phyloP scores from a whole-genome alignment of 2,888 invertebrate genomes.

The Heteropelma amictum region DNA sequence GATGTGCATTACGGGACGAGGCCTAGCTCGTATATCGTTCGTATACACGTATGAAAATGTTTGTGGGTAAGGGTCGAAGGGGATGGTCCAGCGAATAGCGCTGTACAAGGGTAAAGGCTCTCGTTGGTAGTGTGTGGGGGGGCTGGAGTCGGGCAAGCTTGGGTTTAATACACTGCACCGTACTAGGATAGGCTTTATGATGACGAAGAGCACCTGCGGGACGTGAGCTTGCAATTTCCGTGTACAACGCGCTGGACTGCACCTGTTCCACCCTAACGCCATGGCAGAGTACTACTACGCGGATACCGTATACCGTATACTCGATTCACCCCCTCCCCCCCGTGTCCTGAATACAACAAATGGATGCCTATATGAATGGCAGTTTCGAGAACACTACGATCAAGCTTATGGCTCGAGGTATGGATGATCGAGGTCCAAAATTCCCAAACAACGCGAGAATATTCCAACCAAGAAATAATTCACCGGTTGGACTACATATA shows the following conservation, averaged over 20 bases:
- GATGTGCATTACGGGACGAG: conserved; percentile 41
- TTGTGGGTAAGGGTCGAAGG: conserved; percentile 30
- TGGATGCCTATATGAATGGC: conserved; percentile 30
- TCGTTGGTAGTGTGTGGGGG: conserved; percentile 28
- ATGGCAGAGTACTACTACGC: conserved; percentile 36
- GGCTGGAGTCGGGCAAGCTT: conserved; percentile 61
- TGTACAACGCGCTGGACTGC: conserved; percentile 67
- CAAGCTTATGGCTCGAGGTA: conserved; percentile 14
- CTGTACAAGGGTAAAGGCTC: conserved; percentile 43
- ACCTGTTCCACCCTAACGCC: conserved; percentile 67
- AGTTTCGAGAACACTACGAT: conserved; percentile 23
- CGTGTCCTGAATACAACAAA: conserved; percentile 25
- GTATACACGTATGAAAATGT: conserved; percentile 45
- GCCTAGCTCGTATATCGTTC: neutral
- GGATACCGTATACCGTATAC: conserved; percentile 38
- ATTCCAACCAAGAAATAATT: conserved; percentile 8
- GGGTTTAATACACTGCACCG: conserved; percentile 75
- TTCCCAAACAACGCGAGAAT: neutral
- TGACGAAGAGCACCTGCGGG: conserved; percentile 78
- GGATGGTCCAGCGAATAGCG: conserved; percentile 49
- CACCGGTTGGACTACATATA: too few relatives aligned
- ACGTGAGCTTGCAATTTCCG: conserved; percentile 75
- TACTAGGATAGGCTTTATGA: conserved; percentile 76
- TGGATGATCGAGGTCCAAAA: conserved; percentile 16
- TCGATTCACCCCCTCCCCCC: conserved; percentile 17